Percentiles rank a stretch among this genome's conserved stretches.
phyloP scores from a whole-genome alignment of 37 sponge, comb jelly and placozoan species.

The Hormiphora californensis region DNA sequence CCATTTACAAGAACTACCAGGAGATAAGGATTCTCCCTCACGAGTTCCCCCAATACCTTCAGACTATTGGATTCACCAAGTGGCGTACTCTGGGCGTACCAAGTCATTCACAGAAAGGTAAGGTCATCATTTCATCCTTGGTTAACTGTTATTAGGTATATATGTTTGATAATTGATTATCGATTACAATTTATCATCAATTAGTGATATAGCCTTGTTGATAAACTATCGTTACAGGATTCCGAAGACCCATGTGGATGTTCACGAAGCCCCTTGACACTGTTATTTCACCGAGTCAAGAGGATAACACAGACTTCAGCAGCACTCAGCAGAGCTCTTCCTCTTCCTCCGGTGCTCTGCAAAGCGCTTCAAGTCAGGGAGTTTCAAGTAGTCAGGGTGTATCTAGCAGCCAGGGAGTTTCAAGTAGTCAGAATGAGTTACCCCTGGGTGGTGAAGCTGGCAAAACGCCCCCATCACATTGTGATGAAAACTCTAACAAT shows the following conservation, averaged over 20 bases:
- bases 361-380: too few species aligned
- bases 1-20: conserved; percentile 66
- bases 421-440: too few species aligned
- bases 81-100: conserved; percentile 66
- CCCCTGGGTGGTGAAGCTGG: too few species aligned
- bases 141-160: not conserved
- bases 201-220: not conserved
- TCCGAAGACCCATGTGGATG: conserved; percentile 50
- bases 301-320: too few species aligned
- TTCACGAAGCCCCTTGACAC: conserved; percentile 50
- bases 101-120: conserved; percentile 69
- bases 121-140: not conserved
- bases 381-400: too few species aligned
- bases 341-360: too few species aligned
- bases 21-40: conserved; percentile 65
- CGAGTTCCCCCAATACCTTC: conserved; percentile 71
- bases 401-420: too few species aligned
- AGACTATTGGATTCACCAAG: conserved; percentile 76
- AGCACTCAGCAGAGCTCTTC: too few species aligned
- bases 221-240: not conserved
- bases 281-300: too few species aligned
- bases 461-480: too few species aligned
- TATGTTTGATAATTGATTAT: not conserved
- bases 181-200: not conserved
- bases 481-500: too few species aligned